Percentiles rank a stretch among this genome's conserved stretches.
Conservation (phyloP, 2,797 vertebrate species). For the Sebastes itinus region DNA sequence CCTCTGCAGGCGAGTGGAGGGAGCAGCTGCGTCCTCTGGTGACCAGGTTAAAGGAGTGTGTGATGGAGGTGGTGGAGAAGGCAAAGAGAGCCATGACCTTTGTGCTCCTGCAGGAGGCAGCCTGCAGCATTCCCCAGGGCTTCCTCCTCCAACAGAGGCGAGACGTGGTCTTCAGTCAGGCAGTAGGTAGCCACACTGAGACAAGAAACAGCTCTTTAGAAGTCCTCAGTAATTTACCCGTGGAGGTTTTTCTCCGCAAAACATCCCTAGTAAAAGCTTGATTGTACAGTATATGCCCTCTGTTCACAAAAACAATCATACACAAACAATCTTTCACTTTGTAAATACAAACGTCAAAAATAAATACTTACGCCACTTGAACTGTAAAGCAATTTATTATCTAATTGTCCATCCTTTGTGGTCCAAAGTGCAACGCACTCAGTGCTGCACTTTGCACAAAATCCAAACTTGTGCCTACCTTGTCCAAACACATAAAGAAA, state of each 20-base stretch:
- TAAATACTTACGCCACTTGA: background rate
- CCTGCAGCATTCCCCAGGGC: slow-evolving; percentile 92
- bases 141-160: slow-evolving; percentile 91
- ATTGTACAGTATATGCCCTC: background rate
- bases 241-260: background rate
- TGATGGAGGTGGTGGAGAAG: slow-evolving; percentile 90
- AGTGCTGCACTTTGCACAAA: too few species aligned
- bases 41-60: slow-evolving; percentile 91
- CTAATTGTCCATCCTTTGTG: background rate
- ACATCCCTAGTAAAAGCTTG: background rate
- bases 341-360: background rate
- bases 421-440: background rate
- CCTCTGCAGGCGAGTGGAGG: slow-evolving; percentile 87
- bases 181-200: slow-evolving; percentile 84
- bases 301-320: background rate
- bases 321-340: background rate
- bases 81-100: slow-evolving; percentile 95
- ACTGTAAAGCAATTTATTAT: background rate
- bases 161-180: slow-evolving; percentile 97
- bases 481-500: background rate
- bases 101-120: slow-evolving; percentile 95
- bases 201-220: background rate
- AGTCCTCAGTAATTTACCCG: background rate
- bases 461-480: background rate
- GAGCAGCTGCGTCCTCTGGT: slow-evolving; percentile 90